Base-by-base conservation (phyloP, 2,113 vertebrate species). In the Dasyprocta punctata region DNA sequence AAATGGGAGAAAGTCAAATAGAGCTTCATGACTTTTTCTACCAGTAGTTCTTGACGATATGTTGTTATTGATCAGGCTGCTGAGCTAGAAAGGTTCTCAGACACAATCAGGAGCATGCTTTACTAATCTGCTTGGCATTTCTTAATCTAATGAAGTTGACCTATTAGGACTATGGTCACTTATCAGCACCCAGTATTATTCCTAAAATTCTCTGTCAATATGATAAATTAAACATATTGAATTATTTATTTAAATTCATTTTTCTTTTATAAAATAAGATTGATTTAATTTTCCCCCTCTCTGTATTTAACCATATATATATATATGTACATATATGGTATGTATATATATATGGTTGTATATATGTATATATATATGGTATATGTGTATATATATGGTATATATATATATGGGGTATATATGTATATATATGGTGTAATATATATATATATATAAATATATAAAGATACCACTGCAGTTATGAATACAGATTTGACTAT, bases 181-280 rank as follows among this genome's bases (percentile, higher is more conserved):
- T 90, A 60, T 49, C 30, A 61, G 30, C 10, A 90, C 19, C 24
- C 61, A 93, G 6, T 44, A 60, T 67, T 60, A 54, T 47, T 65
- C 24, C 52, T 87, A 80, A 90, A 77, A 87, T 87, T 77, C 78
- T 65, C 28, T 96, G 47, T 9, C 58, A 63, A 63, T 82, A 80
- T n/a, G 30, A 56, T 36, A 41, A 13, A 58, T 92, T 38, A 20
- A 75, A 92, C 83, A 36, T 87, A 63, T 47, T 92, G 8, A 92
- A 75, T 92, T 82, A 65, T 13, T 95, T 44, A 75, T 47, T 86
- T 97, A 71, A 92, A 71, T 78, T 78, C 19, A 49, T 93, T 96
- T 93, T 90, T 33, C 47, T 91, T 1, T 82, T 86, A 85, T 89
- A 61, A 81, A 94, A 52, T 92, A 41, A 73, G 4, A 33, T 87